Conservation (phyloP, 1,140 invertebrate species). For the Zaprionus ornatus region DNA sequence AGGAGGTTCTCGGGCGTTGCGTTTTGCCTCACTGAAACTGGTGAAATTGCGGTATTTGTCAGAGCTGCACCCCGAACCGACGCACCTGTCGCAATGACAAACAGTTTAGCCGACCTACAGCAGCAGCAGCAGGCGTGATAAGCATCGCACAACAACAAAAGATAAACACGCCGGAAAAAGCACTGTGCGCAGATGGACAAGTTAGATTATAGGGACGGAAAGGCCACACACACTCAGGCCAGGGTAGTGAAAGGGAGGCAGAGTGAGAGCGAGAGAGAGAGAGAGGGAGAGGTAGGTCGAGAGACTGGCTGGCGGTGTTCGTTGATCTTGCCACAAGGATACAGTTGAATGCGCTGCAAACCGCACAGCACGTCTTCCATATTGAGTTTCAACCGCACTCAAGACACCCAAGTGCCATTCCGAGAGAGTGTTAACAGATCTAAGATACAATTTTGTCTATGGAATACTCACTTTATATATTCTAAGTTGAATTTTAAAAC, state of each 20-base stretch:
- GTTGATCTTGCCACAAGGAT: constrained; percentile 42
- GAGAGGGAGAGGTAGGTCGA: constrained; percentile 13
- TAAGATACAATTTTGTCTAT: constrained; percentile 23
- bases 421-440: constrained; percentile 10
- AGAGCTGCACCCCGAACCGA: not conserved
- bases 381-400: constrained; percentile 34
- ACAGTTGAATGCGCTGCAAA: constrained; percentile 10
- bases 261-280: not conserved
- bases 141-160: constrained; percentile 69
- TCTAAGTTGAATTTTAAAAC: not conserved
- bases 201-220: constrained; percentile 35
- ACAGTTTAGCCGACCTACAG: constrained; percentile 32
- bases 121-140: constrained; percentile 51
- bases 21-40: not conserved
- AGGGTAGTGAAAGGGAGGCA: constrained; percentile 24
- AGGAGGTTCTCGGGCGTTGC: not conserved
- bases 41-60: constrained; percentile 9
- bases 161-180: constrained; percentile 65
- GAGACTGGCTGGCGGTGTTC: constrained; percentile 22
- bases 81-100: constrained; percentile 64
- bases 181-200: constrained; percentile 35
- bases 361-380: constrained; percentile 20
- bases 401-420: constrained; percentile 36
- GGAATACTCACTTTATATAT: constrained; percentile 34
- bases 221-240: constrained; percentile 27